Conservation (phyloP, 2,888 invertebrate genomes). For the Chamaedrilus cognettii region DNA sequence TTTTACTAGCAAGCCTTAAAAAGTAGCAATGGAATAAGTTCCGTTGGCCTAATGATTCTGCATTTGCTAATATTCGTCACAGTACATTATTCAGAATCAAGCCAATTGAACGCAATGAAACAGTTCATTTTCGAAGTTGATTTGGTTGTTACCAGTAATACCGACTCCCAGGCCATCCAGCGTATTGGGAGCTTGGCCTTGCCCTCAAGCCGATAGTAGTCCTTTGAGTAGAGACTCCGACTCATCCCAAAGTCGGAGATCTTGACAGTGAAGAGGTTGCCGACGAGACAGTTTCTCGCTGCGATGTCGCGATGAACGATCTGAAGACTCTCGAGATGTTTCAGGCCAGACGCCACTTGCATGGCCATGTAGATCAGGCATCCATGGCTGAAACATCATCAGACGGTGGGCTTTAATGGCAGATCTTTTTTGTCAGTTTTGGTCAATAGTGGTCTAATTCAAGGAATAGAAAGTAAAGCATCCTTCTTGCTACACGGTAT, state of each 20-base stretch:
- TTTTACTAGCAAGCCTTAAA: no score
- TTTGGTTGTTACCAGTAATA: slow-evolving; percentile 62
- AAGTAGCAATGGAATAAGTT: no score
- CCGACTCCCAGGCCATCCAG: slow-evolving; percentile 89
- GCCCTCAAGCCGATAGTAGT: slow-evolving; percentile 66
- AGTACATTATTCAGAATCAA: no score
- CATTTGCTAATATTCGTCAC: no score
- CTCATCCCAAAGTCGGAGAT: slow-evolving; percentile 28
- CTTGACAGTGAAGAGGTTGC: slow-evolving; percentile 71
- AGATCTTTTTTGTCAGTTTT: no score
- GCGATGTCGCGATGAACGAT: slow-evolving; percentile 90
- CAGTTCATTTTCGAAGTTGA: no score
- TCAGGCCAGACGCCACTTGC: slow-evolving; percentile 87
- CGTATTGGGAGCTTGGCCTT: slow-evolving; percentile 72
- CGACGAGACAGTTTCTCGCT: slow-evolving; percentile 83
- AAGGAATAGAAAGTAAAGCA: no score
- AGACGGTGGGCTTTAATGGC: no score
- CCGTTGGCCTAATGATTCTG: no score
- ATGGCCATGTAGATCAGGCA: slow-evolving; percentile 80
- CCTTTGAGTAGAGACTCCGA: slow-evolving; percentile 22
- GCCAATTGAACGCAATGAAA: no score
- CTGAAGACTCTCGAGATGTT: slow-evolving; percentile 82
- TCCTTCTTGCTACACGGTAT: no score
- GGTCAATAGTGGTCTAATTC: no score
- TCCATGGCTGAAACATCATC: slow-evolving; percentile 67